These are phyloP conservation scores for Thecocarcelia acutangulata DNA, from an alignment of 2,888 invertebrate species.

Conservation along the genomic window DNA sequence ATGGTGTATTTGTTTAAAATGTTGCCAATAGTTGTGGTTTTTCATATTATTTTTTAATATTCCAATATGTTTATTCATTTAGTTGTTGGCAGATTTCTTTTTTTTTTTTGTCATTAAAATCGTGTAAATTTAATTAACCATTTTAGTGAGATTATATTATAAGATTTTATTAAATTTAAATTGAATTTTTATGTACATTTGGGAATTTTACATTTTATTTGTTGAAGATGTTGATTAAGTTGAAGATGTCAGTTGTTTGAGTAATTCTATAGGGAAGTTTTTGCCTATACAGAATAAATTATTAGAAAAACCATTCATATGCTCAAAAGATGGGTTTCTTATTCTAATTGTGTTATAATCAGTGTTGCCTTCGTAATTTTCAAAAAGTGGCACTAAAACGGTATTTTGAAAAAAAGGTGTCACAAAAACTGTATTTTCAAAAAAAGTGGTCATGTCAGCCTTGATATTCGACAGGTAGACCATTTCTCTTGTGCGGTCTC, in stretches of 20 bases:
- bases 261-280: conserved; percentile 24
- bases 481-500: too few relatives aligned
- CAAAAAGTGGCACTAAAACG: too few relatives aligned
- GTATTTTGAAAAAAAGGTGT: too few relatives aligned
- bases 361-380: too few relatives aligned
- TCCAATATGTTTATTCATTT: conserved; percentile 3
- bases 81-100: conserved; percentile 17
- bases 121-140: conserved; percentile 63
- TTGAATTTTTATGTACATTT: conserved; percentile 54
- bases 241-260: conserved; percentile 18
- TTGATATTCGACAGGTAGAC: too few relatives aligned
- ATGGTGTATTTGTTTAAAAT: conserved; percentile 45
- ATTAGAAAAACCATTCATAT: too few relatives aligned
- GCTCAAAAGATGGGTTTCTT: too few relatives aligned
- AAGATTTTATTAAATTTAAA: conserved; percentile 57
- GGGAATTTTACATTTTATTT: conserved; percentile 48
- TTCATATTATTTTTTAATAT: conserved; percentile 2
- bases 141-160: conserved; percentile 52
- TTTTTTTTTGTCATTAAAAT: conserved; percentile 37
- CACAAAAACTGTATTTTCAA: too few relatives aligned
- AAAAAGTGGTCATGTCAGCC: too few relatives aligned
- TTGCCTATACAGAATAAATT: too few relatives aligned
- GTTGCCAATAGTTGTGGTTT: conserved; percentile 26
- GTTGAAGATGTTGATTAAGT: neutral
- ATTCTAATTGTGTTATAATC: too few relatives aligned